phyloP scores from a whole-genome alignment of 2,113 vertebrate species.

The Eulacestoma nigropectus region DNA sequence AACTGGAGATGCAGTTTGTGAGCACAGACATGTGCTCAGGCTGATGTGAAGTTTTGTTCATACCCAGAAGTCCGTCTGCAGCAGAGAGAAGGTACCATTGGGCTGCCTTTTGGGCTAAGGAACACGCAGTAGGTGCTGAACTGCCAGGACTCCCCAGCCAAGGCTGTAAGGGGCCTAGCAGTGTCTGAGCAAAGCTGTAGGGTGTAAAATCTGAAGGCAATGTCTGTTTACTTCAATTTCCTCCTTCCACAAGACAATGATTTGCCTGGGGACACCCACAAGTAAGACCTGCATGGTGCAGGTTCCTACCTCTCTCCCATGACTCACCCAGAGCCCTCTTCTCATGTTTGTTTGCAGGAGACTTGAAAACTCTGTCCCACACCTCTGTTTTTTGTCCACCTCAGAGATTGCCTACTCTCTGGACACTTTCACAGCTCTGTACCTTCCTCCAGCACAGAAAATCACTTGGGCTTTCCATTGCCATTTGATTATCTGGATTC shows the following conservation, averaged over 20 bases:
- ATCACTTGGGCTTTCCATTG: background rate
- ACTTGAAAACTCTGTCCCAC: background rate
- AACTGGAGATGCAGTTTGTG: background rate
- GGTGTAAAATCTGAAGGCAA: background rate
- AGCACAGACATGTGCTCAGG: background rate
- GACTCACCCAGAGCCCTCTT: background rate
- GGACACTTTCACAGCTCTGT: background rate
- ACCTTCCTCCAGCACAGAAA: background rate
- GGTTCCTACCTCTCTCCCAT: background rate
- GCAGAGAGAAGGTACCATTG: background rate
- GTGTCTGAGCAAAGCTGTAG: background rate
- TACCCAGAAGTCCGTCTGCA: background rate
- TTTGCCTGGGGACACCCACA: background rate
- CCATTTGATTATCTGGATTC: background rate
- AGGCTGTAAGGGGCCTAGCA: background rate
- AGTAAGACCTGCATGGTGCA: rapidly evolving
- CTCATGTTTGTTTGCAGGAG: rapidly evolving
- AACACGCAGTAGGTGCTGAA: background rate
- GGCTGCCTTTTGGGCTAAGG: background rate
- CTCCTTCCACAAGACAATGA: background rate
- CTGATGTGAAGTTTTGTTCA: background rate
- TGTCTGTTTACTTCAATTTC: background rate
- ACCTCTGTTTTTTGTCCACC: background rate
- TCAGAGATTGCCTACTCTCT: rapidly evolving
- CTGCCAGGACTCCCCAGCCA: background rate